Evolutionary conservation across 2,113 vertebrate genomes (phyloP), one percentile per base, ranked within the genome.

Genomic region (Eptatretus burgeri): DNA sequence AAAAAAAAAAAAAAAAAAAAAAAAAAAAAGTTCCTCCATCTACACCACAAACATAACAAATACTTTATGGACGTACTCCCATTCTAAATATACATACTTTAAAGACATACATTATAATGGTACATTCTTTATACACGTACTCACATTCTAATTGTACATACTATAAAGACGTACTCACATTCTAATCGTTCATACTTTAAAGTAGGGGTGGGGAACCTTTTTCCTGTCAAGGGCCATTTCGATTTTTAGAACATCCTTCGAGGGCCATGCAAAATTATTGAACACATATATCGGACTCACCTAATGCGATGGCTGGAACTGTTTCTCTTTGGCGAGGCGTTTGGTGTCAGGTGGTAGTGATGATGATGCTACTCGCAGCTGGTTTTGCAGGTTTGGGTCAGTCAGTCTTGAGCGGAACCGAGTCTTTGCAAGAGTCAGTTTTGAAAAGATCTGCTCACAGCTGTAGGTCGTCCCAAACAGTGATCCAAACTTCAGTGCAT

Each of bases 401-500:
- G 52, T 69, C 66, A 67, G 63, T 70, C 68, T 73, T 69, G 70
- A 65, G 66, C 63, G 66, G 5, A 69, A 51, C 63, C 63, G 64
- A 60, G n/a, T 60, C 56, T 60, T 60, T 60, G 56, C 56, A 50
- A 11, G 69, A 17, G 51, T 69, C 19, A 66, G 64, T 68, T 72
- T 70, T 70, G 70, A 71, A 71, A 67, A 69, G 65, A 66, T 71
- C 62, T 69, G 66, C 64, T 73, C 66, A 68, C 68, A 70, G 60
- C 64, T 68, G 65, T 66, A 69, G 3, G 66, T 68, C 62, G 66
- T 71, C 67, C 50, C 65, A 68, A 70, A 70, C 60, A 68, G 16
- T 68, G 73, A 74, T 64, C 69, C 72, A 71, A 70, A 69, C 69
- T 69, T 71, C 50, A 67, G 9, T 66, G 62, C 73, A 70, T 70